These are phyloP conservation scores for Keiferia lycopersicella DNA, from an alignment of 2,888 invertebrate species.

Conservation along the genomic window DNA sequence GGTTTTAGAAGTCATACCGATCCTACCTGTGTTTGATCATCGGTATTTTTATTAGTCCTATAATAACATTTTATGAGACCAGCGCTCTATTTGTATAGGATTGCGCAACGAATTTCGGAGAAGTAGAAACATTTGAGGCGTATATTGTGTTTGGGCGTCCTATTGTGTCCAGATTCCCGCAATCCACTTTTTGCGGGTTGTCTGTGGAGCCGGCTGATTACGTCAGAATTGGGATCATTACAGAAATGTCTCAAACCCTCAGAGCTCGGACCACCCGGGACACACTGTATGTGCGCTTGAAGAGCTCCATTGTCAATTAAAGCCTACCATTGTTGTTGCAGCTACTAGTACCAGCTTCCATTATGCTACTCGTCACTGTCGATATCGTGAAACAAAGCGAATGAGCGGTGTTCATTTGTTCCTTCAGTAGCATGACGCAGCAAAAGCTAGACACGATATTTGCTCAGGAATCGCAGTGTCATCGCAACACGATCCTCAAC, in stretches of 20 bases:
- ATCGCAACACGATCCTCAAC: background rate
- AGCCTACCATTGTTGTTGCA: background rate
- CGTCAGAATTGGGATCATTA: constrained; percentile 65
- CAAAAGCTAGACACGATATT: background rate
- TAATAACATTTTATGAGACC: constrained; percentile 44
- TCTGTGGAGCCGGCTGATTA: constrained; percentile 57
- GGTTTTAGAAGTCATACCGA: background rate
- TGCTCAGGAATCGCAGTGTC: background rate
- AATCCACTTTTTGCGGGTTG: constrained; percentile 40
- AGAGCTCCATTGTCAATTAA: constrained; percentile 11
- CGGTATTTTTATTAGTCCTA: constrained; percentile 23
- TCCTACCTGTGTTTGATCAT: constrained; percentile 24
- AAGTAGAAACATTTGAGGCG: constrained; percentile 43
- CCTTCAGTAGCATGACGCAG: constrained; percentile 9
- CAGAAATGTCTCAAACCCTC: constrained; percentile 54
- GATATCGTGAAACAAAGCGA: constrained; percentile 44
- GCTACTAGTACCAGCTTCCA: background rate
- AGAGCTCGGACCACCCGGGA: constrained; percentile 63
- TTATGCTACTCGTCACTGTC: constrained; percentile 33
- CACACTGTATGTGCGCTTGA: constrained; percentile 39
- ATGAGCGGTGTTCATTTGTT: background rate
- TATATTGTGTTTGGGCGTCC: constrained; percentile 46
- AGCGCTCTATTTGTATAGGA: constrained; percentile 47
- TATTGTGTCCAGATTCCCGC: constrained; percentile 62
- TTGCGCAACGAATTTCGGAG: constrained; percentile 58